Evolutionary conservation across 1,140 invertebrate genomes (phyloP).

Genomic region (Drosophila pachea): DNA sequence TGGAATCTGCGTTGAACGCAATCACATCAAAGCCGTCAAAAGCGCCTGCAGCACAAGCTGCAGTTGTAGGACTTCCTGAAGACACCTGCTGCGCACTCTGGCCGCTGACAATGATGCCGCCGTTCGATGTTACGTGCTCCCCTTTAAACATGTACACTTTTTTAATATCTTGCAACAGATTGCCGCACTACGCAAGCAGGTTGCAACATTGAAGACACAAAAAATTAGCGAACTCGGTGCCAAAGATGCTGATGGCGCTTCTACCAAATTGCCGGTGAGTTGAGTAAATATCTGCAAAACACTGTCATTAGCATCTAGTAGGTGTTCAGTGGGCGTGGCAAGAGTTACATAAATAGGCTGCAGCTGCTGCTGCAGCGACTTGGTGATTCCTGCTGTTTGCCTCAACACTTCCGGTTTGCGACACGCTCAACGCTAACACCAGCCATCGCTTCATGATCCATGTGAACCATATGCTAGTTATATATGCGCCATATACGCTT

Average conservation of each 20-base stretch:
- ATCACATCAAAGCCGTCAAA: no score
- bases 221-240: constrained; percentile 47
- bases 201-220: constrained; percentile 51
- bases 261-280: constrained; percentile 59
- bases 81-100: background rate
- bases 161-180: constrained; percentile 52
- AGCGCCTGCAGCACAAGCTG: constrained; percentile 2
- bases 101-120: background rate
- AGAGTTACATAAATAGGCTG: constrained; percentile 16
- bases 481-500: background rate
- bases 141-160: background rate
- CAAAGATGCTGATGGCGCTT: constrained; percentile 17
- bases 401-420: constrained; percentile 8
- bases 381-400: background rate
- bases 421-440: background rate
- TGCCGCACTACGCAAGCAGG: constrained; percentile 62
- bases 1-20: background rate
- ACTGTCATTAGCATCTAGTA: constrained; percentile 20
- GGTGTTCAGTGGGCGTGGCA: constrained; percentile 6
- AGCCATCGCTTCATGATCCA: background rate
- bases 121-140: background rate
- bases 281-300: constrained; percentile 15
- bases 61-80: constrained; percentile 46
- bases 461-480: constrained; percentile 5
- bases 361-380: background rate